Conservation (phyloP, 1,140 invertebrate species). For the Asobara japonica region DNA sequence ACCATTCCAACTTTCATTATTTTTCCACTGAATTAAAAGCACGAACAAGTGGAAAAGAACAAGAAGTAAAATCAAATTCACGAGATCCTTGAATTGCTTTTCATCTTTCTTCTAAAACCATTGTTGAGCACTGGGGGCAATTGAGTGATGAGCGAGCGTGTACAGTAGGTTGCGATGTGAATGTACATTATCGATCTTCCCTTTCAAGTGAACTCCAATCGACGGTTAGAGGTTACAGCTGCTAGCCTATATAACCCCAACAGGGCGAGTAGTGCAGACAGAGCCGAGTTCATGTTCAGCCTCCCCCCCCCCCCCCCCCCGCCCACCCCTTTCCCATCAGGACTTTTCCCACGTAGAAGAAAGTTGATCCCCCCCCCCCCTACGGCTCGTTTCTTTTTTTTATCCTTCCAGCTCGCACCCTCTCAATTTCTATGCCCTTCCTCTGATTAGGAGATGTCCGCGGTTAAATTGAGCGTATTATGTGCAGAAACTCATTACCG, state of each 20-base stretch:
- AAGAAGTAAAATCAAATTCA: not conserved
- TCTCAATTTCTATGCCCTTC: conserved; percentile 6
- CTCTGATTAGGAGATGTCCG: conserved; percentile 31
- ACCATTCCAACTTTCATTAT: no score
- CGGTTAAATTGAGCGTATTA: conserved; percentile 37
- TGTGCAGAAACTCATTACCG: conserved; percentile 42
- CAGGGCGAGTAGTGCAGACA: not conserved
- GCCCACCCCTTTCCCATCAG: not conserved
- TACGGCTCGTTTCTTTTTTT: not conserved
- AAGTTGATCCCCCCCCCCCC: not conserved
- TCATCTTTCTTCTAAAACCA: not conserved
- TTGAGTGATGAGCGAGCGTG: not conserved
- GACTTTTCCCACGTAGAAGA: not conserved
- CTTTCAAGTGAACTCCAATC: conserved; percentile 13
- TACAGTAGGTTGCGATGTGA: not conserved
- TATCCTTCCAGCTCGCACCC: not conserved
- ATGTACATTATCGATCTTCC: conserved; percentile 13
- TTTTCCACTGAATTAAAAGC: not conserved
- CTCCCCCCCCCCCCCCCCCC: no score
- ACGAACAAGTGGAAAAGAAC: not conserved
- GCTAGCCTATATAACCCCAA: conserved; percentile 1
- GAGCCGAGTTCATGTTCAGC: not conserved
- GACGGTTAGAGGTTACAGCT: not conserved
- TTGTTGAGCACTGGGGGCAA: not conserved
- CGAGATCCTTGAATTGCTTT: not conserved